A percentile compares a stretch with the other conserved stretches of the same genome.
Conservation (phyloP, 1,140 invertebrate species). For the Drosophila trapezifrons region DNA sequence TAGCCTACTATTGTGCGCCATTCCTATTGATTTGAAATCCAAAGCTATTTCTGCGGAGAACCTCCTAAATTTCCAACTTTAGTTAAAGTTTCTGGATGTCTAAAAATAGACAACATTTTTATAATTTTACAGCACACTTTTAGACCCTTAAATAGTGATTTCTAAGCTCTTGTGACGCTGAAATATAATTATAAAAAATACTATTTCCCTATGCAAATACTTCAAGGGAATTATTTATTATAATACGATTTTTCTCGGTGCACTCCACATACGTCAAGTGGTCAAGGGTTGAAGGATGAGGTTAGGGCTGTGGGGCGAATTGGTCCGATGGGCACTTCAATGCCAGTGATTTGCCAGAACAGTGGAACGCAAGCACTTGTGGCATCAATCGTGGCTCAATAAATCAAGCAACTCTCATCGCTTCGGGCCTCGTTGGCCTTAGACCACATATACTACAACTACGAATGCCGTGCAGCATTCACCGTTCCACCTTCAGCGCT, state of each 20-base stretch:
- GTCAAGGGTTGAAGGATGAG: slow-evolving; percentile 30
- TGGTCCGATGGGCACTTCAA: slow-evolving; percentile 48
- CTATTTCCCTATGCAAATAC: not conserved
- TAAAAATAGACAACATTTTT: too few species aligned
- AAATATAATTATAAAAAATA: too few species aligned
- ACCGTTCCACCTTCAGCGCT: slow-evolving; percentile 12
- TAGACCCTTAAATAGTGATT: too few species aligned
- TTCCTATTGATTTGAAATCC: too few species aligned
- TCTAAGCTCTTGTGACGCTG: too few species aligned
- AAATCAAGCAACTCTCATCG: slow-evolving; percentile 60
- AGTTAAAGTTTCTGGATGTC: too few species aligned
- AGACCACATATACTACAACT: not conserved
- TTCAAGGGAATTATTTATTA: not conserved
- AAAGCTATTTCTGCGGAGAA: too few species aligned
- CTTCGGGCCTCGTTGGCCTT: slow-evolving; percentile 26
- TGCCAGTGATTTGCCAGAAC: slow-evolving; percentile 55
- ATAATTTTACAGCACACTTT: too few species aligned
- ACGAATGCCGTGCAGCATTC: slow-evolving; percentile 14
- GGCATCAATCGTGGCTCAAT: slow-evolving; percentile 63
- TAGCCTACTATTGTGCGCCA: too few species aligned
- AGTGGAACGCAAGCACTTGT: slow-evolving; percentile 61
- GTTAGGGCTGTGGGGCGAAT: slow-evolving; percentile 17
- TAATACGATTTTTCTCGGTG: not conserved
- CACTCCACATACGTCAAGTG: slow-evolving; percentile 17
- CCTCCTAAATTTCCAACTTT: too few species aligned